These are phyloP conservation scores for Ridgeia piscesae DNA, from an alignment of 1,140 invertebrate genomes.

Conservation along the genomic window DNA sequence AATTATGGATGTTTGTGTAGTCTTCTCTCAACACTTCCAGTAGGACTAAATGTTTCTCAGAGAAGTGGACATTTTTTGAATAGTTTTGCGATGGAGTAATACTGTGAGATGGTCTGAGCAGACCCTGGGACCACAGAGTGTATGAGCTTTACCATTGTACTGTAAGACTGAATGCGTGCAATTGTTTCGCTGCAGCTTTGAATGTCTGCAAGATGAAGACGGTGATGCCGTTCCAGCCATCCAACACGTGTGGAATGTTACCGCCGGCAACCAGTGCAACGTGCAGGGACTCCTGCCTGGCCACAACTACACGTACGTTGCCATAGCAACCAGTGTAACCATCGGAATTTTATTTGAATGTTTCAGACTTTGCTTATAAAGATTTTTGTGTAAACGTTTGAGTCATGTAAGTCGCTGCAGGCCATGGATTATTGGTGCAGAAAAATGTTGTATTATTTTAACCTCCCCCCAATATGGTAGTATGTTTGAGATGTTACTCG, in stretches of 20 bases:
- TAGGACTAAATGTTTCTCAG: too few relatives aligned
- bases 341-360: not conserved
- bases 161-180: not conserved
- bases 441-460: too few relatives aligned
- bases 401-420: too few relatives aligned
- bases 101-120: not conserved
- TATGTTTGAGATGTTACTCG: not conserved
- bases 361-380: too few relatives aligned
- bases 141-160: not conserved
- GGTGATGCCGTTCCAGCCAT: conserved; percentile 46
- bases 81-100: not conserved
- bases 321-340: not conserved
- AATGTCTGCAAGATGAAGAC: conserved; percentile 49
- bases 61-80: too few relatives aligned
- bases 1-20: too few relatives aligned
- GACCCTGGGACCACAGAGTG: not conserved
- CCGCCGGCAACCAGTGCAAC: conserved; percentile 41
- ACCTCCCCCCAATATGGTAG: too few relatives aligned
- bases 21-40: too few relatives aligned
- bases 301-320: conserved; percentile 47
- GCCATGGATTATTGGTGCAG: not conserved
- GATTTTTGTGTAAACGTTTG: too few relatives aligned
- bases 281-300: conserved; percentile 50
- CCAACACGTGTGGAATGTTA: conserved; percentile 56
- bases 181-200: conserved; percentile 45